These are phyloP conservation scores for Chelonoidis abingdonii DNA, from an alignment of 2,113 vertebrate genomes.

Conservation along the genomic window DNA sequence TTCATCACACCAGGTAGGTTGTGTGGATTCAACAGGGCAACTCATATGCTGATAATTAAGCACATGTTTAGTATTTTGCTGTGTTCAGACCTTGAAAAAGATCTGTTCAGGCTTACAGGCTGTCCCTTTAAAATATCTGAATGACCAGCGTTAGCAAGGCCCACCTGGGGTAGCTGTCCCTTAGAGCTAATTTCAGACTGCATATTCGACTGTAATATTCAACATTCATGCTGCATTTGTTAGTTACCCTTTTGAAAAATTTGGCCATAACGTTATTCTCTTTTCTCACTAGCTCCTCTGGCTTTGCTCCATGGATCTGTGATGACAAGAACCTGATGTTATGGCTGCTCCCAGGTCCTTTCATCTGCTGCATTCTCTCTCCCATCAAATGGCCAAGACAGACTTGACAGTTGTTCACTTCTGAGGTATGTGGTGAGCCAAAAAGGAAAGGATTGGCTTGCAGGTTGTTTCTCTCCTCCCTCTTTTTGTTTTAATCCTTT, in stretches of 20 bases:
- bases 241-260: neutral
- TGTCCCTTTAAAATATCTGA: neutral
- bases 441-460: neutral
- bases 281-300: neutral
- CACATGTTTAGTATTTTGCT: neutral
- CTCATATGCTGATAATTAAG: neutral
- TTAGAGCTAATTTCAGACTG: neutral
- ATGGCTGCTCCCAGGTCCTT: neutral
- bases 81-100: neutral
- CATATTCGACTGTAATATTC: neutral
- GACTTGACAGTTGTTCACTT: neutral
- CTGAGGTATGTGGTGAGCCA: fast-evolving
- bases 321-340: neutral
- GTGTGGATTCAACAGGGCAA: neutral
- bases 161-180: neutral
- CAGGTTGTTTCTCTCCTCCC: neutral
- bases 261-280: neutral
- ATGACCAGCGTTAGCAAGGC: neutral
- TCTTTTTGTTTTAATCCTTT: neutral
- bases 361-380: neutral
- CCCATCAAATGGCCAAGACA: neutral
- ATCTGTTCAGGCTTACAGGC: neutral
- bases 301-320: neutral
- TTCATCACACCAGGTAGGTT: fast-evolving
- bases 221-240: neutral